These are phyloP conservation scores for Oryzias celebensis DNA, from an alignment of 2,113 vertebrate species.

Conservation along the genomic window DNA sequence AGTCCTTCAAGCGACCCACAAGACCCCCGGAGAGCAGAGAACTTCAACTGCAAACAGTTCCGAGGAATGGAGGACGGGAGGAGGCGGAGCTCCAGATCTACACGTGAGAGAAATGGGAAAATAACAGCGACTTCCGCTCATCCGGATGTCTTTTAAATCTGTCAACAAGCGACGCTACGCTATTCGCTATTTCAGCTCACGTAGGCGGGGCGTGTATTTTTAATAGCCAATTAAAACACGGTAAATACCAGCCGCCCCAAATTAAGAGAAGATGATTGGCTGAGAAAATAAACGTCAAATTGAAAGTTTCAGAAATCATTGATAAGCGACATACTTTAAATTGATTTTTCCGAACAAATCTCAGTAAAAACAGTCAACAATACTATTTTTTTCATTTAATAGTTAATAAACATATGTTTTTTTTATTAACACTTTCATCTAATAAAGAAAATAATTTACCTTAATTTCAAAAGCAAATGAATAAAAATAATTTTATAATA, in stretches of 20 bases:
- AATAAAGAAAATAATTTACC: too few relatives aligned
- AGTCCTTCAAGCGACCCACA: conserved; percentile 50
- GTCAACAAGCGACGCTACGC: fast-evolving
- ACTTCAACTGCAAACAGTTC: conserved; percentile 17
- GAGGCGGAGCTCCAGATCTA: conserved; percentile 19
- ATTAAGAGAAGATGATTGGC: conserved; percentile 46
- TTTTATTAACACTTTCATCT: too few relatives aligned
- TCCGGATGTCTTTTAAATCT: conserved; percentile 18
- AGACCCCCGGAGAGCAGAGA: not conserved
- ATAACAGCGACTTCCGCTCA: fast-evolving
- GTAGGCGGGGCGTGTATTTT: conserved; percentile 19
- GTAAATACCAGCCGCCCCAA: conserved; percentile 28
- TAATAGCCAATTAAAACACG: conserved; percentile 42
- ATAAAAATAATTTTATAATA: too few relatives aligned
- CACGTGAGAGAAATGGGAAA: fast-evolving
- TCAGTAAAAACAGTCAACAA: too few relatives aligned
- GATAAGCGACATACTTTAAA: too few relatives aligned
- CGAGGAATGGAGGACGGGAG: not conserved
- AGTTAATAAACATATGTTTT: too few relatives aligned
- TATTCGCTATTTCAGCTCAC: not conserved
- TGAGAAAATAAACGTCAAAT: not conserved
- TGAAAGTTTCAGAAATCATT: not conserved
- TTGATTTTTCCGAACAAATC: too few relatives aligned
- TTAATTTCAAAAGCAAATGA: too few relatives aligned
- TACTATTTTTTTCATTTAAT: too few relatives aligned